These are phyloP conservation scores for Myotis planiceps DNA, from an alignment of 2,797 vertebrate genomes.

Conservation along the genomic window DNA sequence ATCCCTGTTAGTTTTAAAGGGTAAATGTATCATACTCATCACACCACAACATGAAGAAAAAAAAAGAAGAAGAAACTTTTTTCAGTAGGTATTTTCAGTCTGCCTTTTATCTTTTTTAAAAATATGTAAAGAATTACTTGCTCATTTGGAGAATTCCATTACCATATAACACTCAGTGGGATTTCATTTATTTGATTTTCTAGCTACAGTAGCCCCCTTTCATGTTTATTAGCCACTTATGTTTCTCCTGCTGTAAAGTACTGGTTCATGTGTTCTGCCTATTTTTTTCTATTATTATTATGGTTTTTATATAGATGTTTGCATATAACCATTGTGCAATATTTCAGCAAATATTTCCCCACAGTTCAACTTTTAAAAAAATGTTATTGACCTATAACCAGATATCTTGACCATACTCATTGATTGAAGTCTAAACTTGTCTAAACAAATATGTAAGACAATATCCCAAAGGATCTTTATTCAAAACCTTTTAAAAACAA, in stretches of 20 bases:
- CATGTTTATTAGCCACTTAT: background rate
- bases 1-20: background rate
- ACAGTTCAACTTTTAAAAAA: background rate
- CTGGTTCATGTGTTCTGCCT: background rate
- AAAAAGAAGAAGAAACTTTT: background rate
- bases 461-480: background rate
- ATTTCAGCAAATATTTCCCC: background rate
- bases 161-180: background rate
- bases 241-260: background rate
- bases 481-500: background rate
- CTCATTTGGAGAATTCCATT: background rate
- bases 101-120: background rate
- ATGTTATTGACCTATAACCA: background rate
- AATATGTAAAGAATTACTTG: background rate
- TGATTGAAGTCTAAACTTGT: background rate
- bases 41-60: background rate
- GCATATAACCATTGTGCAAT: background rate
- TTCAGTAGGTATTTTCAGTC: background rate
- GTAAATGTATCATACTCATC: background rate
- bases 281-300: background rate
- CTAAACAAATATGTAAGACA: background rate
- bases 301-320: background rate
- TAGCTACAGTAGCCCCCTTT: background rate
- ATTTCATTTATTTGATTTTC: background rate
- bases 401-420: background rate